Evolutionary conservation across 2,888 invertebrate genomes (phyloP).

Genomic region (Onchidella celtica): DNA sequence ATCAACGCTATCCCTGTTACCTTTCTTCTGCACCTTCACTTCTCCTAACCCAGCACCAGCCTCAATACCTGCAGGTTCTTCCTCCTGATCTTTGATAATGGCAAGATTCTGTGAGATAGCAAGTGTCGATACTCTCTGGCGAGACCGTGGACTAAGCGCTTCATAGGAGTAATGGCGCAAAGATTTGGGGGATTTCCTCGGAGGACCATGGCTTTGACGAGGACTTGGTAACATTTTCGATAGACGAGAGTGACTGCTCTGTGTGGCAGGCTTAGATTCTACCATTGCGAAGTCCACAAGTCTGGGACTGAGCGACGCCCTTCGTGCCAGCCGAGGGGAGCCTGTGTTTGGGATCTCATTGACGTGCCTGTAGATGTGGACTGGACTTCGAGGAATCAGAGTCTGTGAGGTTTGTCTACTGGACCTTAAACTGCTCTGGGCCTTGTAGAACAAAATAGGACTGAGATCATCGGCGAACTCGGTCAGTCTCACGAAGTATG

Average conservation of each 20-base stretch:
- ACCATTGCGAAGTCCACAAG: no score
- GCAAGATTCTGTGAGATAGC: neutral
- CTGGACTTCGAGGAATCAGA: constrained; percentile 29
- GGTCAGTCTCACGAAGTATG: neutral
- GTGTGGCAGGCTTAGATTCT: no score
- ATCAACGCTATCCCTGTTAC: neutral
- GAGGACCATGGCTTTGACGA: no score
- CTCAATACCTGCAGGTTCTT: neutral
- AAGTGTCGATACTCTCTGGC: no score
- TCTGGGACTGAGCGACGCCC: no score
- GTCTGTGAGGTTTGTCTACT: neutral
- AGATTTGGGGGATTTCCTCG: neutral
- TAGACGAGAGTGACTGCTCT: no score
- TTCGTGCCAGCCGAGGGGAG: no score
- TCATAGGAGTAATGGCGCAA: neutral
- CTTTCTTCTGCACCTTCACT: neutral
- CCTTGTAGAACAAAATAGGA: neutral
- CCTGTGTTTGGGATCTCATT: neutral
- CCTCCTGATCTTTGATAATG: neutral
- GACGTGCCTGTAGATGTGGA: neutral
- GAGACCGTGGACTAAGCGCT: neutral
- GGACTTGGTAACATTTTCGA: no score
- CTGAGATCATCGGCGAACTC: neutral
- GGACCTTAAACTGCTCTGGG: neutral
- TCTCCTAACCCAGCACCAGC: neutral